Base-by-base conservation (phyloP, 1,140 invertebrate genomes). In the Microplitis mediator region DNA sequence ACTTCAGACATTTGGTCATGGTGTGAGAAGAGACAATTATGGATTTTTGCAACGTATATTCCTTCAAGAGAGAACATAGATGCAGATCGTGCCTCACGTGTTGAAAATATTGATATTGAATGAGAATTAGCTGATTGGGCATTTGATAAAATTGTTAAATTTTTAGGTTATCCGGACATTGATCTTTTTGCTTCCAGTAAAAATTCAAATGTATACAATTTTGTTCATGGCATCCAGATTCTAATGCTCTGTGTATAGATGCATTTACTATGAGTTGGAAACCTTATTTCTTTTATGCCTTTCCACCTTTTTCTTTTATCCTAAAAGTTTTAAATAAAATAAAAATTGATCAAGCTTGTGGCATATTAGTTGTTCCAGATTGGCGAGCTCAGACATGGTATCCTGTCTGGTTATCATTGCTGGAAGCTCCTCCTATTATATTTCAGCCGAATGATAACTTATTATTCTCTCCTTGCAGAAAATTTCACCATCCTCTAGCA, bases 161-260 rank as follows among this genome's bases (percentile, higher is more conserved):
- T 69, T 54, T 62, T 75, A 34, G 75, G 54, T 51, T 23, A 79
- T 77, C 56, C 64, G 16, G 31, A 61, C 13, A 71, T 74, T 11
- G 73, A 74, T 56, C 36, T 74, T 52, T 74, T 74, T 45, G 73
- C 73, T n/a, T 52, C 63, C 52, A 32, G 0, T 50, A 31, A 23
- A 74, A 74, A 51, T 34, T 14, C 4, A 82, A 80, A 73, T 78
- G 78, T 61, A 39, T 73, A 9, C 35, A 61, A 35, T 81, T 74
- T 69, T 45, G 78, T 31, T 79, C 77, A 11, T 81, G 80, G 77
- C 4, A 69, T 2, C 32, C 13, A 34, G 81, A 82, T 52, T 77
- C 79, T 16, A 74, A 60, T 1, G 36, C 63, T 61, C 14, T 61
- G 34, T 52, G 63, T 4, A 54, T 75, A 4, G 74, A 72, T 51